A percentile compares a stretch with the other conserved stretches of the same genome.
phyloP scores from a whole-genome alignment of 2,888 invertebrate genomes.

The Drosophila cognata region DNA sequence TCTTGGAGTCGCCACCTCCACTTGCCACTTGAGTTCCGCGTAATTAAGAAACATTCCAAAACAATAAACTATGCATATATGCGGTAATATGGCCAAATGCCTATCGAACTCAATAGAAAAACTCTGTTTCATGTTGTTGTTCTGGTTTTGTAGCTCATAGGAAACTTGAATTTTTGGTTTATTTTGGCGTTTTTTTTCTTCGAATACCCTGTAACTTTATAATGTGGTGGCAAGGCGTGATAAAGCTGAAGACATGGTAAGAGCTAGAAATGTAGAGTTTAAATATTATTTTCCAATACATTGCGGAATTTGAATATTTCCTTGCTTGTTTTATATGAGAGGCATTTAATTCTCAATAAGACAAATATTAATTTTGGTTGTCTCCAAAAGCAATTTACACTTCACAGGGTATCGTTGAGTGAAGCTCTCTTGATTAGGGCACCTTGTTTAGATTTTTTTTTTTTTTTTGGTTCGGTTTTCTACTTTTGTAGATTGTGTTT shows the following conservation, averaged over 20 bases:
- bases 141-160: slow-evolving; percentile 34
- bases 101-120: slow-evolving; percentile 67
- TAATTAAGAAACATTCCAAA: slow-evolving; percentile 78
- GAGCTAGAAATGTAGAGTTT: background rate
- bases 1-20: slow-evolving; percentile 28
- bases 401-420: slow-evolving; percentile 26
- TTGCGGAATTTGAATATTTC: background rate
- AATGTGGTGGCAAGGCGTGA: background rate
- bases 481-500: slow-evolving; percentile 55
- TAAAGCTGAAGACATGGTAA: background rate
- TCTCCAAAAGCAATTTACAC: background rate
- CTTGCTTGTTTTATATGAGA: background rate
- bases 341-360: background rate
- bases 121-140: slow-evolving; percentile 35
- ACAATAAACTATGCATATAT: slow-evolving; percentile 65
- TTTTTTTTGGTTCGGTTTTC: slow-evolving; percentile 20
- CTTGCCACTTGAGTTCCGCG: slow-evolving; percentile 76
- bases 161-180: slow-evolving; percentile 55
- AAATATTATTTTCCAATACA: background rate
- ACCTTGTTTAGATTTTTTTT: slow-evolving; percentile 9
- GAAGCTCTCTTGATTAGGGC: background rate
- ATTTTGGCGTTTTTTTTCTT: slow-evolving; percentile 30
- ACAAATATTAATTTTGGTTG: background rate
- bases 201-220: slow-evolving; percentile 27
- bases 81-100: slow-evolving; percentile 50